Percentiles rank a stretch among this genome's conserved stretches.
These are phyloP conservation scores for Xiphorhynchus erythropygius DNA, from an alignment of 2,797 vertebrate genomes.

Conservation along the genomic window DNA sequence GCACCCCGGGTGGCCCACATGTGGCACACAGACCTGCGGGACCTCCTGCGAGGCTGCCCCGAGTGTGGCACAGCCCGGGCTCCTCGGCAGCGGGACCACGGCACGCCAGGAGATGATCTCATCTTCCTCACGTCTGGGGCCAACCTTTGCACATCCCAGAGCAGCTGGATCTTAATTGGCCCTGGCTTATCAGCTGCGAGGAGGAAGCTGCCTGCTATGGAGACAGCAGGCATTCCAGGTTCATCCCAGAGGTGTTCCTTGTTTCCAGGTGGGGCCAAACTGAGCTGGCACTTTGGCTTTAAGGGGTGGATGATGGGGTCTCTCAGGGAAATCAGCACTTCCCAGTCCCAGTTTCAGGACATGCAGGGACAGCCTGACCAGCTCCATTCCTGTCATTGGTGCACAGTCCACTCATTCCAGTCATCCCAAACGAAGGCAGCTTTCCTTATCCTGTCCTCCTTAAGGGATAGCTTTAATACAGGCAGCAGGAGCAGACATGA, in stretches of 20 bases:
- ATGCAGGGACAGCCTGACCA: background rate
- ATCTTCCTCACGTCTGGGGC: background rate
- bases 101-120: slow-evolving; percentile 26
- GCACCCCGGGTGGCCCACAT: slow-evolving; percentile 52
- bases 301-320: background rate
- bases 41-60: slow-evolving; percentile 36
- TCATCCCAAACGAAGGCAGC: background rate
- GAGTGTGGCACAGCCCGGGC: background rate
- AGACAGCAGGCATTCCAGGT: background rate
- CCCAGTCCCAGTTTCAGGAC: background rate
- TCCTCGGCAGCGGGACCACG: background rate
- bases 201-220: background rate
- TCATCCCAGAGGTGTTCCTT: background rate
- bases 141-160: background rate
- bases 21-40: background rate
- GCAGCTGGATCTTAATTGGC: fast-evolving
- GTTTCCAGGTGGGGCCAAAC: background rate
- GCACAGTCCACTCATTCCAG: fast-evolving
- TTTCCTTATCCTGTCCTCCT: background rate
- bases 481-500: background rate
- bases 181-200: background rate
- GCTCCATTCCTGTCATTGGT: background rate
- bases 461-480: background rate
- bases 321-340: background rate
- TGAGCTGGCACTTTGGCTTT: background rate